phyloP scores from a whole-genome alignment of 2,113 vertebrate species.

The Podiceps cristatus region DNA sequence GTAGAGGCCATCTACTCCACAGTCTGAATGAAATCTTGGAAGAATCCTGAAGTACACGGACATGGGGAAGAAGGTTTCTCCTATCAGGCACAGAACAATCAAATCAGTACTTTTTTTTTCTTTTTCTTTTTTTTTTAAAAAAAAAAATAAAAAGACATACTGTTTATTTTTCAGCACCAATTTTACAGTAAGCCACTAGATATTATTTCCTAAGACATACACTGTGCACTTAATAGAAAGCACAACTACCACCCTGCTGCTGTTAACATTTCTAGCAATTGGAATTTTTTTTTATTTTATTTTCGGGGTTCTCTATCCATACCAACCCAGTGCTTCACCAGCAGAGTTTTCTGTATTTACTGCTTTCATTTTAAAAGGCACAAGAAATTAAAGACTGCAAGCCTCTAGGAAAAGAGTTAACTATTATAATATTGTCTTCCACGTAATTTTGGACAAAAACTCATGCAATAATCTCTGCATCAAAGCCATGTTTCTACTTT shows the following conservation, averaged over 20 bases:
- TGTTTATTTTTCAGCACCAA: background rate
- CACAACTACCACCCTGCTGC: background rate
- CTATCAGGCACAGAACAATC: background rate
- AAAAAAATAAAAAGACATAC: background rate
- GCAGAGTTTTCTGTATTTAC: background rate
- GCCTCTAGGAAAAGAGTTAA: background rate
- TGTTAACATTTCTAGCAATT: background rate
- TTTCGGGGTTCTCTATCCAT: background rate
- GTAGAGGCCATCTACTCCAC: background rate
- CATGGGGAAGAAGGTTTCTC: background rate
- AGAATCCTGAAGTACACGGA: accelerated
- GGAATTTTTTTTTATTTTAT: background rate
- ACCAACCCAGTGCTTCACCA: background rate
- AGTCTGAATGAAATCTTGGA: background rate
- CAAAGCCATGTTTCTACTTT: background rate
- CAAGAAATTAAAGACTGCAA: background rate
- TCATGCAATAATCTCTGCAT: background rate
- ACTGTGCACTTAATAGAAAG: background rate
- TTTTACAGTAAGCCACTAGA: background rate
- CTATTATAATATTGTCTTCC: background rate
- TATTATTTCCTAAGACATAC: background rate
- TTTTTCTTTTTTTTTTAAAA: too few species aligned
- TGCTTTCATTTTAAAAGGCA: background rate
- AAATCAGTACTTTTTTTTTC: background rate
- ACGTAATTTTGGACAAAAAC: background rate